phyloP scores from a whole-genome alignment of 2,797 vertebrate genomes.

The Mionectes olivaceus region DNA sequence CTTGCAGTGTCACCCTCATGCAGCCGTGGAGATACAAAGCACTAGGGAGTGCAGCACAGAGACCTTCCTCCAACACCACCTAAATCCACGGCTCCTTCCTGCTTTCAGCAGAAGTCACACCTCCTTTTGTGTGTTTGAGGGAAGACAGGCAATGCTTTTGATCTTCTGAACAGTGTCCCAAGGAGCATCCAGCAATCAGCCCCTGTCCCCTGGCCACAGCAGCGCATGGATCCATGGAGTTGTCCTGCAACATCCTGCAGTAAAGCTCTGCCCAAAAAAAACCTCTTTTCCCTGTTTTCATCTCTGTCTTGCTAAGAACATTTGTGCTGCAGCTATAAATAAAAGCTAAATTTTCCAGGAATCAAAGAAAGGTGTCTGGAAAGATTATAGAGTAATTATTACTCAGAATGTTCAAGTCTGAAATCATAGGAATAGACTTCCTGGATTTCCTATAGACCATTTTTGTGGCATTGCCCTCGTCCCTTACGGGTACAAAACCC shows the following conservation, averaged over 20 bases:
- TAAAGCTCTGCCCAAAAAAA: neutral
- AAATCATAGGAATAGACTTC: neutral
- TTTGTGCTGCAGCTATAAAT: neutral
- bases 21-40: neutral
- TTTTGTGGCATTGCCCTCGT: neutral
- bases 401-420: neutral
- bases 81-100: neutral
- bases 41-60: neutral
- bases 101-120: neutral
- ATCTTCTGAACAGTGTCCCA: neutral
- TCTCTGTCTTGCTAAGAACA: neutral
- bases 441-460: rapidly evolving
- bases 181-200: rapidly evolving
- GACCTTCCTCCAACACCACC: neutral
- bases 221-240: neutral
- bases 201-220: rapidly evolving
- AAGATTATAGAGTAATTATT: neutral
- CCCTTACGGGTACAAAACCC: neutral
- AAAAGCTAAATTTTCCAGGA: neutral
- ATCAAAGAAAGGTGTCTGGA: neutral
- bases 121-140: neutral
- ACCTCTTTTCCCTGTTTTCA: neutral
- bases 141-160: neutral
- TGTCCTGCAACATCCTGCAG: neutral
- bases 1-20: neutral